Percentiles rank a stretch among this genome's conserved stretches.
These are phyloP conservation scores for Zosterops japonicus DNA, from an alignment of 2,113 vertebrate species.

Conservation along the genomic window DNA sequence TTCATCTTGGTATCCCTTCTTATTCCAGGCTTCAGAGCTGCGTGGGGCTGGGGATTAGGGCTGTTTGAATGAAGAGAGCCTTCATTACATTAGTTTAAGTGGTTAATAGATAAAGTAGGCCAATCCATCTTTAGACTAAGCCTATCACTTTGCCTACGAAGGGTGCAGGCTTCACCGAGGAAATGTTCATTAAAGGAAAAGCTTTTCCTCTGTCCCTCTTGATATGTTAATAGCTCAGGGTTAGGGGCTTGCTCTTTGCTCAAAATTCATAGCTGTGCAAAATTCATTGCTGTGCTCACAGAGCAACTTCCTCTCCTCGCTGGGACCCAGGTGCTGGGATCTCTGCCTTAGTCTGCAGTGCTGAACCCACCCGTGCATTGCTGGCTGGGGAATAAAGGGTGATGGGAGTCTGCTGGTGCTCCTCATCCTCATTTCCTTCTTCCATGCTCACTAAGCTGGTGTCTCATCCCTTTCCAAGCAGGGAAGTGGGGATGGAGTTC, in stretches of 20 bases:
- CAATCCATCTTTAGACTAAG: slow-evolving; percentile 73
- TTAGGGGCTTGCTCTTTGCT: not conserved
- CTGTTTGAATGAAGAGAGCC: not conserved
- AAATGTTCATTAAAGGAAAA: slow-evolving; percentile 58
- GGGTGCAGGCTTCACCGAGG: not conserved
- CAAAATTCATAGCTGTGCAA: not conserved
- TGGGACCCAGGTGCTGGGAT: not conserved
- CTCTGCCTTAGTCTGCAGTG: not conserved
- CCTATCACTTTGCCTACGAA: slow-evolving; percentile 34
- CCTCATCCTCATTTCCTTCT: not conserved
- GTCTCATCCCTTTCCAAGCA: not conserved
- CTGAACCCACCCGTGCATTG: not conserved
- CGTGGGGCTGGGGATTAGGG: not conserved
- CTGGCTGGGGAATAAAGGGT: not conserved
- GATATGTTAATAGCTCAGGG: slow-evolving; percentile 26
- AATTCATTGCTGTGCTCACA: not conserved
- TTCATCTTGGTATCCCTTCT: not conserved
- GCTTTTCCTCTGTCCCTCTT: slow-evolving; percentile 19
- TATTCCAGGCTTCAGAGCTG: not conserved
- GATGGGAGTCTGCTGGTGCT: not conserved
- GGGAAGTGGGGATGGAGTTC: not conserved
- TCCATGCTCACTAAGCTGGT: not conserved
- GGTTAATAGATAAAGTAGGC: slow-evolving; percentile 77
- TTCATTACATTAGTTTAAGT: slow-evolving; percentile 60
- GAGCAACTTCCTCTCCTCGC: not conserved